Conservation (phyloP, 2,888 invertebrate species). For the Isotomurus palustris region DNA sequence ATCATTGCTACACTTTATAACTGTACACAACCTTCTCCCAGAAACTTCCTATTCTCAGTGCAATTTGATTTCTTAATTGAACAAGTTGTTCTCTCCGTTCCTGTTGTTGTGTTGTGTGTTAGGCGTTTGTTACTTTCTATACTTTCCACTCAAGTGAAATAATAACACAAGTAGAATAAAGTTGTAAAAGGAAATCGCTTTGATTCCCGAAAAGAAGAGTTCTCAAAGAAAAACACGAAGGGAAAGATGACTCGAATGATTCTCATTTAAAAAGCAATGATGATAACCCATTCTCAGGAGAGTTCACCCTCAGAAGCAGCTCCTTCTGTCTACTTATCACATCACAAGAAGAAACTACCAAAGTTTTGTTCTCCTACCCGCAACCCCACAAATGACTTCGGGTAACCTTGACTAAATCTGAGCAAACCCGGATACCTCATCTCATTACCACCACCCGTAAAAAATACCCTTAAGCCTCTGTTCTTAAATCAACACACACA, state of each 20-base stretch:
- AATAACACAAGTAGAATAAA: conserved; percentile 4
- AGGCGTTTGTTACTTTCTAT: no score
- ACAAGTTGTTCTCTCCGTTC: no score
- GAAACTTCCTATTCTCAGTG: no score
- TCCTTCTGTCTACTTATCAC: conserved; percentile 8
- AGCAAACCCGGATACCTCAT: background rate
- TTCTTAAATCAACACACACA: background rate
- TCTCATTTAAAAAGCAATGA: conserved; percentile 44
- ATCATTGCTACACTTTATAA: no score
- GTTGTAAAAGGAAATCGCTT: conserved; percentile 24
- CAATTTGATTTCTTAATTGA: no score
- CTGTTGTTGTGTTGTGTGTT: no score
- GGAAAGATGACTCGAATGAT: conserved; percentile 23
- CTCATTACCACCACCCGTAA: background rate
- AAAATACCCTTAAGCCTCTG: no score
- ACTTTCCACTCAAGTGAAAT: no score
- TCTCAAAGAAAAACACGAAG: conserved; percentile 1
- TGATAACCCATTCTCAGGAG: conserved; percentile 36
- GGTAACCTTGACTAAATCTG: conserved; percentile 2
- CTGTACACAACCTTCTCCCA: no score
- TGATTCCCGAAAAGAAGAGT: no score
- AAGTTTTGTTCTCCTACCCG: background rate
- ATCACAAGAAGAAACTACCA: conserved; percentile 1
- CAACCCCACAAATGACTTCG: background rate
- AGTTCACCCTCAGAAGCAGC: conserved; percentile 15